Evolutionary conservation across 1,140 invertebrate genomes (phyloP).

Genomic region (Diorhabda sublineata): DNA sequence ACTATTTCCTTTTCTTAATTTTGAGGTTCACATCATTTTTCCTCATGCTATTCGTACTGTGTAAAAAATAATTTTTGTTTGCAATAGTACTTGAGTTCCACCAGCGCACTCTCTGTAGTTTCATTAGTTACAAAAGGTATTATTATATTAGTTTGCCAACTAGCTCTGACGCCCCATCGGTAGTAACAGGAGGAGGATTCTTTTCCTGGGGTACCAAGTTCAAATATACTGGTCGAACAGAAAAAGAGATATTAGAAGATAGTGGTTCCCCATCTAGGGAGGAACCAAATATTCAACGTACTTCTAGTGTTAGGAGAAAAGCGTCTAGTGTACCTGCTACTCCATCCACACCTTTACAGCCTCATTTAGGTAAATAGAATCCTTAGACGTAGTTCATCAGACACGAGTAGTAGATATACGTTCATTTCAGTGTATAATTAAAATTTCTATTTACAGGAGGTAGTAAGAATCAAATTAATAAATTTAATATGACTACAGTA

Average conservation of each 20-base stretch:
- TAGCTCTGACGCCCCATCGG: slow-evolving; percentile 77
- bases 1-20: no score
- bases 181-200: slow-evolving; percentile 87
- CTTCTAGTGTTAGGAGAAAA: slow-evolving; percentile 65
- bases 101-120: background rate
- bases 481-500: no score
- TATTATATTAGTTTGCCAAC: slow-evolving; percentile 66
- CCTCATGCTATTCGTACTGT: no score
- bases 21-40: no score
- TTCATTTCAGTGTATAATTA: no score
- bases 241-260: slow-evolving; percentile 80
- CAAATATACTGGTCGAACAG: slow-evolving; percentile 83
- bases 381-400: background rate
- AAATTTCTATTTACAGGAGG: no score
- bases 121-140: slow-evolving; percentile 13
- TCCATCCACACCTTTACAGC: slow-evolving; percentile 71
- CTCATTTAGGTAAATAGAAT: slow-evolving; percentile 53
- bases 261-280: slow-evolving; percentile 54
- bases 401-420: no score
- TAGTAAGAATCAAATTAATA: no score
- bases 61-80: background rate
- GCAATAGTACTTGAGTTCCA: background rate
- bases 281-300: slow-evolving; percentile 57
- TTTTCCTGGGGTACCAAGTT: slow-evolving; percentile 94
- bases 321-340: slow-evolving; percentile 80